A percentile compares a stretch with the other conserved stretches of the same genome.
Conservation (phyloP, 2,797 vertebrate genomes). For the Catostomus latipinnis region DNA sequence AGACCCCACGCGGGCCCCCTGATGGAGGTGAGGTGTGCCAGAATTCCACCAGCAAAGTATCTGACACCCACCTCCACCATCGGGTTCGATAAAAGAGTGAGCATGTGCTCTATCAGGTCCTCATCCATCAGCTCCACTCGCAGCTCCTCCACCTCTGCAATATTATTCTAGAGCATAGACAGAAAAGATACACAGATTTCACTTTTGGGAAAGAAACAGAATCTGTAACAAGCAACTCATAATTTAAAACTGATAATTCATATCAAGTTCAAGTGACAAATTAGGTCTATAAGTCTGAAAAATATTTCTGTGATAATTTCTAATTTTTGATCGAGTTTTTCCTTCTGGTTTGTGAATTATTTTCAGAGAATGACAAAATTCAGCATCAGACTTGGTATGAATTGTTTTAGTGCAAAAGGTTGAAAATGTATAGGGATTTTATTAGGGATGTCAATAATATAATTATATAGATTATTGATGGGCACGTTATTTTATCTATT, state of each 20-base stretch:
- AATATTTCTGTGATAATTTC: no score
- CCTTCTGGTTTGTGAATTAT: no score
- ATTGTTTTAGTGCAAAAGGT: no score
- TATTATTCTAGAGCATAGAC: constrained; percentile 83
- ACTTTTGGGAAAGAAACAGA: neutral
- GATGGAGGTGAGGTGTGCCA: constrained; percentile 90
- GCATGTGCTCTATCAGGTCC: constrained; percentile 90
- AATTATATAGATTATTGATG: no score
- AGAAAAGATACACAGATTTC: neutral
- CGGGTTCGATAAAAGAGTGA: constrained; percentile 83
- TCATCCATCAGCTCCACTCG: constrained; percentile 89
- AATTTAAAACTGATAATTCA: neutral
- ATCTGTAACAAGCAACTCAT: neutral
- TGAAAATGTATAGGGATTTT: no score
- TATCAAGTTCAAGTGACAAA: no score
- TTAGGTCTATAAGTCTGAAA: no score
- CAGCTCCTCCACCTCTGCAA: constrained; percentile 92
- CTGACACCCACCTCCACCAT: constrained; percentile 84
- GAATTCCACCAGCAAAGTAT: constrained; percentile 93
- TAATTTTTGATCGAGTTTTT: no score
- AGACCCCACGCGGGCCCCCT: constrained; percentile 87
- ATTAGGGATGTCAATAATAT: no score
- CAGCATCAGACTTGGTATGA: no score
- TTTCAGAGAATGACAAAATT: no score
- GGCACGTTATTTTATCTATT: no score